A percentile compares a stretch with the other conserved stretches of the same genome.
Evolutionary conservation across 2,888 invertebrate species (phyloP).

Genomic region (Athripsodes cinereus): DNA sequence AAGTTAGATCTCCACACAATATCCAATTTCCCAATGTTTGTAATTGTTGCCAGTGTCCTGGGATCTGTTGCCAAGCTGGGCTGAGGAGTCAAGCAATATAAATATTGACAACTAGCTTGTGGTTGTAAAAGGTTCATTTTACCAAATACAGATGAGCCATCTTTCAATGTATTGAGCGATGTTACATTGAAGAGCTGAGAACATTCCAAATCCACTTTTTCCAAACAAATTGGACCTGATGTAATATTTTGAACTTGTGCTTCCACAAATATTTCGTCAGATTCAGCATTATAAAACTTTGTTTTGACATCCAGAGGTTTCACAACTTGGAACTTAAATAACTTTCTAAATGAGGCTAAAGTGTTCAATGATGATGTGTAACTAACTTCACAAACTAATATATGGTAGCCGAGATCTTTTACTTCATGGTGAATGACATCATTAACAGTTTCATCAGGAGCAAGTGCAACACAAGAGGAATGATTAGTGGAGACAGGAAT

Average conservation of each 20-base stretch:
- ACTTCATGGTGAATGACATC: conserved; percentile 98
- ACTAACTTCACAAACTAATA: conserved; percentile 93
- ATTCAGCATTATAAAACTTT: conserved; percentile 93
- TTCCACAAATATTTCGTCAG: conserved; percentile 68
- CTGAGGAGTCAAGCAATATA: conserved; percentile 86
- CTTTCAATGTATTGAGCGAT: conserved; percentile 62
- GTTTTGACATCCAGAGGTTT: conserved; percentile 98
- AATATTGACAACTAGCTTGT: conserved; percentile 87
- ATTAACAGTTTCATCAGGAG: conserved; percentile 82
- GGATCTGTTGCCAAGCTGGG: conserved; percentile 69
- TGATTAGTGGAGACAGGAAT: conserved; percentile 72
- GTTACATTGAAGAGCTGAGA: conserved; percentile 82
- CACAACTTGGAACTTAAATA: conserved; percentile 96
- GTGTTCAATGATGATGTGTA: conserved; percentile 74
- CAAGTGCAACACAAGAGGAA: conserved; percentile 51
- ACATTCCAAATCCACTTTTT: conserved; percentile 90
- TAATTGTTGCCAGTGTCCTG: conserved; percentile 72
- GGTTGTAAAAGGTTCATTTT: conserved; percentile 77
- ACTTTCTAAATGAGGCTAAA: conserved; percentile 85
- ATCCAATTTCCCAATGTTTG: conserved; percentile 92
- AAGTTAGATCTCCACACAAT: conserved; percentile 97
- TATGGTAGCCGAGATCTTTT: conserved; percentile 97
- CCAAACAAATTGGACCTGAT: conserved; percentile 84
- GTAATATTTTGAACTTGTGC: conserved; percentile 89
- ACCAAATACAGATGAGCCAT: conserved; percentile 70